A percentile compares a stretch with the other conserved stretches of the same genome.
phyloP scores from a whole-genome alignment of 1,140 invertebrate genomes.

The Drosophila eugracilis region DNA sequence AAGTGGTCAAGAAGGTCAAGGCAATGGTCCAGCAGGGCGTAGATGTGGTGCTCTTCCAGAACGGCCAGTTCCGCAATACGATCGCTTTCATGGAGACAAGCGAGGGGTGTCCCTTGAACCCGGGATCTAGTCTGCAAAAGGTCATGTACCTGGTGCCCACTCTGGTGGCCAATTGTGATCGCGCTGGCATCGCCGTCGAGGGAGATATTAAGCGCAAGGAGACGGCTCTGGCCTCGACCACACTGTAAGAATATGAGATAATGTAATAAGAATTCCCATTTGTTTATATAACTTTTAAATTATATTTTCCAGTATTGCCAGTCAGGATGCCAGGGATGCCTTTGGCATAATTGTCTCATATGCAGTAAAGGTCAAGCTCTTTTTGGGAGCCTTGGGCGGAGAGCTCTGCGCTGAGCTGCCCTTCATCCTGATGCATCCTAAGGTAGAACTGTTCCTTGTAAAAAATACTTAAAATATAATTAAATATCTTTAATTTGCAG shows the following conservation, averaged over 20 bases:
- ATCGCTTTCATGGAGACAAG: conserved; percentile 97
- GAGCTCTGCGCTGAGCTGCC: conserved; percentile 98
- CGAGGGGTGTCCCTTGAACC: conserved; percentile 95
- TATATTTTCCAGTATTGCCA: conserved; percentile 87
- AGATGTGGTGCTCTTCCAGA: conserved; percentile 99
- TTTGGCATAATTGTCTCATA: conserved; percentile 97
- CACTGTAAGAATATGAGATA: conserved; percentile 90
- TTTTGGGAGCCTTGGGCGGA: conserved; percentile 96
- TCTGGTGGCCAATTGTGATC: conserved; percentile 92
- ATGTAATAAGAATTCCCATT: not conserved
- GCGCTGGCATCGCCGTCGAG: conserved; percentile 97
- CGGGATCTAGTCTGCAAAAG: conserved; percentile 96
- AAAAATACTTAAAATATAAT: not conserved
- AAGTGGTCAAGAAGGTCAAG: conserved; percentile 99
- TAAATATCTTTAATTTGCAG: conserved; percentile 16
- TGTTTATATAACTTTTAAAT: too few relatives aligned
- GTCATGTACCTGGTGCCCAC: conserved; percentile 94
- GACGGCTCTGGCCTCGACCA: conserved; percentile 97
- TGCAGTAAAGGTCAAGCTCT: conserved; percentile 97
- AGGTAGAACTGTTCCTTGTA: conserved; percentile 86
- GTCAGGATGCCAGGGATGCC: conserved; percentile 92
- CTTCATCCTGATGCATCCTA: conserved; percentile 98
- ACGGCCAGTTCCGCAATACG: conserved; percentile 98
- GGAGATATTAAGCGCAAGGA: conserved; percentile 94
- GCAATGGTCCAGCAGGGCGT: conserved; percentile 96